phyloP scores from a whole-genome alignment of 1,140 invertebrate species.

The Gonioctena quinquepunctata region DNA sequence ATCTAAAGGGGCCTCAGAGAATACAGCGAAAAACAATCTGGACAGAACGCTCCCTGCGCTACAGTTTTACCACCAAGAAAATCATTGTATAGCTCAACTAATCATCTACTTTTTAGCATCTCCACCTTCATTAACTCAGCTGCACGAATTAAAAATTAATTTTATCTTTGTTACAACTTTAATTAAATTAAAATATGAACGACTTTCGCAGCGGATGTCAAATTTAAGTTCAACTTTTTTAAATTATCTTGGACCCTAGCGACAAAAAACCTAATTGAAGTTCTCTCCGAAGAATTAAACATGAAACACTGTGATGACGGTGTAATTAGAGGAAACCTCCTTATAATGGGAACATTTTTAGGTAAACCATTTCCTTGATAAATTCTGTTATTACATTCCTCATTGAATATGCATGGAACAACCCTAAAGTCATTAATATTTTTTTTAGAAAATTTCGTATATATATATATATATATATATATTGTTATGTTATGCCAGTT shows the following conservation, averaged over 20 bases:
- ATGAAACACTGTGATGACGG: neutral
- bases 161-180: conserved; percentile 51
- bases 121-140: conserved; percentile 45
- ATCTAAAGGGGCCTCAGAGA: conserved; percentile 46
- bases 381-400: no score
- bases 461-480: no score
- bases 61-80: conserved; percentile 40
- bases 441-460: no score
- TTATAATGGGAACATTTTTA: no score
- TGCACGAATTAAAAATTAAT: conserved; percentile 52
- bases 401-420: no score
- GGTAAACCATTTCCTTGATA: no score
- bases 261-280: conserved; percentile 9
- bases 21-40: conserved; percentile 51
- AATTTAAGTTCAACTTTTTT: conserved; percentile 38
- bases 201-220: conserved; percentile 42
- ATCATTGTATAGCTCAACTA: conserved; percentile 43
- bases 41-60: conserved; percentile 43
- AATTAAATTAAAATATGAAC: conserved; percentile 52
- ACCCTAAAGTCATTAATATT: no score
- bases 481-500: no score
- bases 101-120: conserved; percentile 44
- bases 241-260: conserved; percentile 14
- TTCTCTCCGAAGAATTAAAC: neutral
- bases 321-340: neutral